phyloP scores from a whole-genome alignment of 2,888 invertebrate species.

The Nematopogon swammerdamellus region DNA sequence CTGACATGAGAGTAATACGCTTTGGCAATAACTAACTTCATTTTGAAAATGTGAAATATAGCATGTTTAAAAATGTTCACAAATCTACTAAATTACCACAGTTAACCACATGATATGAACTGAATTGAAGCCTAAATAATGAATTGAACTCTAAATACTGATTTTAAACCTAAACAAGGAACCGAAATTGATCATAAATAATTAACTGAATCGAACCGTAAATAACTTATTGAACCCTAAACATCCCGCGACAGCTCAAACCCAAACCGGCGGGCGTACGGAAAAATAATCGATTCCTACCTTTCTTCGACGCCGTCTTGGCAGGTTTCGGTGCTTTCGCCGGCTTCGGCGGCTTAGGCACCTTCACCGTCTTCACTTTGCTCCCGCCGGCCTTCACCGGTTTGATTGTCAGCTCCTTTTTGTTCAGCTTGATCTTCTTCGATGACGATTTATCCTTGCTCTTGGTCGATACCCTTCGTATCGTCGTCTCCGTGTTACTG shows the following conservation, averaged over 20 bases:
- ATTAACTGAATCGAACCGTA: too few species aligned
- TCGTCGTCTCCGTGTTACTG: not conserved
- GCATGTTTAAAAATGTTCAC: too few species aligned
- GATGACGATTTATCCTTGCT: constrained; percentile 14
- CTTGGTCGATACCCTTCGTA: not conserved
- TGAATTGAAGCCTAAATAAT: too few species aligned
- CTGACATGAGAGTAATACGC: too few species aligned
- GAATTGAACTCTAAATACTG: too few species aligned
- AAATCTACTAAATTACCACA: too few species aligned
- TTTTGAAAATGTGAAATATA: too few species aligned
- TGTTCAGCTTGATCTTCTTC: constrained; percentile 26
- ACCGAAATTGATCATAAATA: too few species aligned
- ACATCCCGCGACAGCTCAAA: not conserved
- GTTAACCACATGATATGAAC: too few species aligned
- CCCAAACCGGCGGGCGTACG: not conserved
- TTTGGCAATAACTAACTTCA: too few species aligned
- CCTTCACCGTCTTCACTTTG: constrained; percentile 16
- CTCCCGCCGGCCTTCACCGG: constrained; percentile 25
- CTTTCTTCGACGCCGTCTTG: not conserved
- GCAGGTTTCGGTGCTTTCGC: not conserved
- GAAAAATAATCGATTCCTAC: not conserved
- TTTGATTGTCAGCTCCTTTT: constrained; percentile 19
- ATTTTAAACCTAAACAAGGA: too few species aligned
- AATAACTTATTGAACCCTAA: too few species aligned
- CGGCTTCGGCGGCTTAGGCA: not conserved